These are phyloP conservation scores for Epinephelus coioides DNA, from an alignment of 2,797 vertebrate genomes.

Conservation along the genomic window DNA sequence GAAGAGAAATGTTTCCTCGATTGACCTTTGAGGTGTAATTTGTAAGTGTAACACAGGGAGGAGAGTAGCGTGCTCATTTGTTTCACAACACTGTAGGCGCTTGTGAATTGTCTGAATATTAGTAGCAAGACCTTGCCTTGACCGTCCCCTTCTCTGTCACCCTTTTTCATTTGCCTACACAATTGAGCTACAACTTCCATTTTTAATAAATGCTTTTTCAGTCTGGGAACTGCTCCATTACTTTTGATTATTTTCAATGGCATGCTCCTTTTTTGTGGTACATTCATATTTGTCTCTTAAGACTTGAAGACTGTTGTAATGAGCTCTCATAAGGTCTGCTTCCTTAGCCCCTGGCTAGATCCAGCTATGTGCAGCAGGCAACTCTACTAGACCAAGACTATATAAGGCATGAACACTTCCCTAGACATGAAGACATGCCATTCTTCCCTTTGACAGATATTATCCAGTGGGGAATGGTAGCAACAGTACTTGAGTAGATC, in stretches of 20 bases:
- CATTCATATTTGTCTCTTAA: conserved; percentile 75
- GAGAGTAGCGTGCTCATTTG: conserved; percentile 28
- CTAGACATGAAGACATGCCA: conserved; percentile 83
- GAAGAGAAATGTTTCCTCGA: conserved; percentile 43
- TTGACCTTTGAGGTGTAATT: conserved; percentile 67
- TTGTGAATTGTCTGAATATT: conserved; percentile 38
- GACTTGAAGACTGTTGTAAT: conserved; percentile 79
- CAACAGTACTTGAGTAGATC: conserved; percentile 56
- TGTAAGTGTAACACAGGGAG: conserved; percentile 33
- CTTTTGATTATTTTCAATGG: conserved; percentile 75
- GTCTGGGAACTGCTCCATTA: conserved; percentile 64
- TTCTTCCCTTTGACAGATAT: conserved; percentile 84
- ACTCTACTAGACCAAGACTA: conserved; percentile 77
- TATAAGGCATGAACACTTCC: conserved; percentile 85
- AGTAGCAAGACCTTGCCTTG: not conserved
- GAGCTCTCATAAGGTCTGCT: conserved; percentile 81
- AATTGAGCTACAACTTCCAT: conserved; percentile 36
- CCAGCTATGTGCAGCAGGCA: conserved; percentile 76
- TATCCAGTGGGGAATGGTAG: conserved; percentile 74
- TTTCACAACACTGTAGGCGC: conserved; percentile 25
- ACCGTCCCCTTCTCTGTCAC: conserved; percentile 19
- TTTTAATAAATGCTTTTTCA: conserved; percentile 56
- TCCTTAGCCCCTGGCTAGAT: conserved; percentile 77
- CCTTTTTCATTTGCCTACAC: conserved; percentile 32
- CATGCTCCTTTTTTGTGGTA: conserved; percentile 55